Evolutionary conservation across 2,797 vertebrate species (phyloP).

Genomic region (Thalassophryne amazonica): DNA sequence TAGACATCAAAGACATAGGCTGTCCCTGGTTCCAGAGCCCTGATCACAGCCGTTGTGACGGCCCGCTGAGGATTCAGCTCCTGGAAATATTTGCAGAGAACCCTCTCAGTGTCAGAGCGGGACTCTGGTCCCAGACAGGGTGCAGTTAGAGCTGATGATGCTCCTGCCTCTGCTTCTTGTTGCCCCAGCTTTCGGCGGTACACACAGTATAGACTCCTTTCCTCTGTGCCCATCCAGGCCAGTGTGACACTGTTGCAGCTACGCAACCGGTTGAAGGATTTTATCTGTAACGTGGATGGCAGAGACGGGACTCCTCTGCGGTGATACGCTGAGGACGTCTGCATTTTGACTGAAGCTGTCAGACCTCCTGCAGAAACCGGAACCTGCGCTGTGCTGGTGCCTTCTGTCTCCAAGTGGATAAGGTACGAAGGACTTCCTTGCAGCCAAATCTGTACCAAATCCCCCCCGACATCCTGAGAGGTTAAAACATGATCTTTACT

Average conservation of each 20-base stretch:
- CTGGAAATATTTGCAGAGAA: slow-evolving; percentile 91
- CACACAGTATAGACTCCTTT: slow-evolving; percentile 88
- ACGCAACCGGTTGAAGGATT: slow-evolving; percentile 88
- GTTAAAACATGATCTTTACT: slow-evolving; percentile 75
- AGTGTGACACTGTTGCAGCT: slow-evolving; percentile 86
- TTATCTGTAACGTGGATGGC: slow-evolving; percentile 87
- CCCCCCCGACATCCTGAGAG: slow-evolving; percentile 73
- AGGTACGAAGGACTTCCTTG: slow-evolving; percentile 82
- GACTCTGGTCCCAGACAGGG: slow-evolving; percentile 85
- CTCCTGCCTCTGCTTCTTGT: slow-evolving; percentile 51
- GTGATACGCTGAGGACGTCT: slow-evolving; percentile 83
- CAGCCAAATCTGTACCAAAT: slow-evolving; percentile 82
- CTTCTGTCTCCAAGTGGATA: slow-evolving; percentile 77
- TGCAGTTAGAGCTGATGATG: slow-evolving; percentile 45
- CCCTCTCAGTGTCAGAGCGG: slow-evolving; percentile 82
- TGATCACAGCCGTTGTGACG: slow-evolving; percentile 86
- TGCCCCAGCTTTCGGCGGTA: slow-evolving; percentile 77
- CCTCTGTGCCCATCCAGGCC: slow-evolving; percentile 91
- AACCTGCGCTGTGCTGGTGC: slow-evolving; percentile 4
- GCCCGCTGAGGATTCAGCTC: slow-evolving; percentile 84
- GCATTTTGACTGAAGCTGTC: slow-evolving; percentile 82
- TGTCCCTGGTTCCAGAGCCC: slow-evolving; percentile 79
- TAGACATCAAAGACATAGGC: slow-evolving; percentile 90
- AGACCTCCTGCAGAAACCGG: slow-evolving; percentile 27
- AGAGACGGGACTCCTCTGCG: slow-evolving; percentile 81